phyloP scores from a whole-genome alignment of 2,797 vertebrate species.

The Echeneis naucrates region DNA sequence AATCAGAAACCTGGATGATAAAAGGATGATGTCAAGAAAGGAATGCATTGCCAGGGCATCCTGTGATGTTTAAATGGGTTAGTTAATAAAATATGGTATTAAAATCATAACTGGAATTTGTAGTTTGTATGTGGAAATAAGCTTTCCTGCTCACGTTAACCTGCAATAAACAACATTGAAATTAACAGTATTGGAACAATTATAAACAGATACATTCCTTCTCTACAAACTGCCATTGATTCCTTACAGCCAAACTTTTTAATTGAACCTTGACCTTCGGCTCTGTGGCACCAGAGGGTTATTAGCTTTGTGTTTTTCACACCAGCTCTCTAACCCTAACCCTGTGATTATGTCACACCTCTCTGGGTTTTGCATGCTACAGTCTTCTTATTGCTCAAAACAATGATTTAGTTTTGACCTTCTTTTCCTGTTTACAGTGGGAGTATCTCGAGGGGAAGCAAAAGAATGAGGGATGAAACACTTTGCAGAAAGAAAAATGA shows the following conservation, averaged over 20 bases:
- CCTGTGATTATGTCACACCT: constrained; percentile 30
- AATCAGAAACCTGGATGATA: background rate
- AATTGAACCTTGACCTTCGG: background rate
- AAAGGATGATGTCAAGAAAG: background rate
- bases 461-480: constrained; percentile 42
- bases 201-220: no score
- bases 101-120: background rate
- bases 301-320: constrained; percentile 28
- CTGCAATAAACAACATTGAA: background rate
- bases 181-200: background rate
- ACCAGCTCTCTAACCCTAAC: no score
- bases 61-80: background rate
- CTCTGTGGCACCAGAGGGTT: constrained; percentile 1
- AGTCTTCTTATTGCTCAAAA: constrained; percentile 20
- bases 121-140: no score
- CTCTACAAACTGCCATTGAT: background rate
- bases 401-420: constrained; percentile 26
- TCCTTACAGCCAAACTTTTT: background rate
- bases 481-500: no score
- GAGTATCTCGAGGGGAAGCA: constrained; percentile 15
- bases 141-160: no score
- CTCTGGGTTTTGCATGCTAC: constrained; percentile 22
- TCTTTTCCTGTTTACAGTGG: constrained; percentile 39
- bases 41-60: background rate
- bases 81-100: background rate